Base-by-base conservation (phyloP, 2,113 vertebrate species). In the Sceloporus undulatus region DNA sequence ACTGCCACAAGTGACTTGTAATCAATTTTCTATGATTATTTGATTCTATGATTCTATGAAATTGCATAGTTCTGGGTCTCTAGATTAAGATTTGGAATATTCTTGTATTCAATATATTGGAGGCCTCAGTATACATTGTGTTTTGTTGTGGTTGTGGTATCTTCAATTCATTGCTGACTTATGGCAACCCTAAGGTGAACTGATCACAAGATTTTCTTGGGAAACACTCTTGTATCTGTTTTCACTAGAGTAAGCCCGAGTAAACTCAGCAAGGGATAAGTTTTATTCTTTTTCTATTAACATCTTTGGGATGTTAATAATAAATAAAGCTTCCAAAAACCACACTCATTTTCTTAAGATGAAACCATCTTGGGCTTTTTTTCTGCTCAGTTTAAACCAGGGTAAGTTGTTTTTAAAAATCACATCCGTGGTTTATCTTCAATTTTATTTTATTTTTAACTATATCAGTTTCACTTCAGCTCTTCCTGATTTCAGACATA, bases 391-490 rank as follows among this genome's bases (percentile, higher is more conserved):
- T 88, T 94, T 77, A 90, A 95, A 91, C 40, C 16, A 80, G 14
- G 14, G 14, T 0, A 87, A 79, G 89, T 76, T 89, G 66, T 74
- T 79, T 84, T 48, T 93, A 87, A 38, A 92, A 85, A 79, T 71
- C 0, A 62, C 9, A 54, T 92, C 86, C n/a, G 82, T 90, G 48
- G n/a, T 90, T 92, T 86, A 68, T 84, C n/a, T 88, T 93, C 27
- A 88, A 2, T 88, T 91, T 86, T 85, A 68, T 85, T 91, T 95
- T 89, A 13, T 79, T 93, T 91, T 85, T 86, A 74, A 9, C 42
- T 40, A 1, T 88, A 91, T 71, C 2, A 77, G 0, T 90, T 62
- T 79, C 89, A 89, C 70, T 91, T 74, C 13, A 90, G 27, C 25
- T 92, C 2, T 91, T 92, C 92, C 48, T 85, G 9, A 88, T 10